Evolutionary conservation across 37 sponge, comb jelly and placozoan species (phyloP), one percentile per base, ranked within the genome.

Genomic region (Chondrilla cf. caribensis): DNA sequence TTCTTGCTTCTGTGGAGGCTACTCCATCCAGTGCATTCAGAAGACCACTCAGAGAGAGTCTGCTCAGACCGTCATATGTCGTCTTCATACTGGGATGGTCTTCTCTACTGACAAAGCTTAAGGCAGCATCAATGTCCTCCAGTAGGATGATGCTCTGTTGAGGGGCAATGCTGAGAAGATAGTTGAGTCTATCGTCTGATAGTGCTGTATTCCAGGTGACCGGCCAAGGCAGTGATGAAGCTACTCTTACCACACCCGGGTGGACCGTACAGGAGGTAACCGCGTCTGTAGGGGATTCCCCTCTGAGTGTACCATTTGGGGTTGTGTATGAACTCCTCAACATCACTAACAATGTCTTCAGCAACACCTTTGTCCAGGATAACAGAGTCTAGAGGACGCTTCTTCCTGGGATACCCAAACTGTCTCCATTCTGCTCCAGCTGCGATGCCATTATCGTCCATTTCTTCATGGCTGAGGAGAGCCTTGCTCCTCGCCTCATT

Each of bases 161-260:
- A 26, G 95, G 89, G 9, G 87, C 90, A 36, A 84, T 58, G 41
- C 84, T 92, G 19, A 95, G 82, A 59, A 95, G 81, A 87, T 88
- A 85, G 80, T 79, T 88, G 38, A 95, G 86, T 0, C 93, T 47
- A 58, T 95, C 96, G 44, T 95, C 93, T 26, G 96, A 84, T 37
- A 92, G 82, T 96, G 58, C 90, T 90, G 65, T 93, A 93, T 25
- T 90, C 96, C 64, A 93, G 85, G 24, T 90, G 90, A 17, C 93
- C 96, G 42, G 95, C 87, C 36, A 90, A 76, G 25, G 89, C 84
- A 31, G 85, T 93, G 44, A 96, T 93, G 81, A 96, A 96, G 47
- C 96, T 96, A 80, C 90, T 96, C 78, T 96, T 96, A 2, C 96
- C 96, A 81, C 93, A 93, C 0, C 96, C 96, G 28, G 96, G 96